phyloP scores from a whole-genome alignment of 1,140 invertebrate species.

The Cotesia chilonis region DNA sequence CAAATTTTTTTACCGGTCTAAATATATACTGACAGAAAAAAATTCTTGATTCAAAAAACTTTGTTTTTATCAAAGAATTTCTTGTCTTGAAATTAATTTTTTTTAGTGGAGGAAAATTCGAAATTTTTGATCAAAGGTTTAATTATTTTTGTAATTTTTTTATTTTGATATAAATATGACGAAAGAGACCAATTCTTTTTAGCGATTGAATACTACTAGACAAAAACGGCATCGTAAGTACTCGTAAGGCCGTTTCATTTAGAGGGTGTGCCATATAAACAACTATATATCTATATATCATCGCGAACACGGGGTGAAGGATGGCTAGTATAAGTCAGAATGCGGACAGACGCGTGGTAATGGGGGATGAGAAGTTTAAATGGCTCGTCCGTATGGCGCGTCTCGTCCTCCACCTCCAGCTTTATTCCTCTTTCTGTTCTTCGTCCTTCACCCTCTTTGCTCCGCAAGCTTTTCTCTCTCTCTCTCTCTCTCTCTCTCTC shows the following conservation, averaged over 20 bases:
- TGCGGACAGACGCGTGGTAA: slow-evolving; percentile 65
- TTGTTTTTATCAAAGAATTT: no score
- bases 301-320: slow-evolving; percentile 57
- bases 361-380: slow-evolving; percentile 66
- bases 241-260: slow-evolving; percentile 8
- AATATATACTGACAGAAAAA: no score
- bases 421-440: slow-evolving; percentile 35
- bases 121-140: no score
- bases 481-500: neutral
- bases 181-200: neutral
- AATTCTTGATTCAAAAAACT: no score
- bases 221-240: neutral
- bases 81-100: no score
- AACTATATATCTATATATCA: slow-evolving; percentile 29
- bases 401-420: slow-evolving; percentile 46
- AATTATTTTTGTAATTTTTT: no score
- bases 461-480: slow-evolving; percentile 20
- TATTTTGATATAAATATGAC: neutral
- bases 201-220: slow-evolving; percentile 13
- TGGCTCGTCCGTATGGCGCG: slow-evolving; percentile 66
- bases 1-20: no score
- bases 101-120: no score
- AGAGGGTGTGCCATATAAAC: slow-evolving; percentile 8
- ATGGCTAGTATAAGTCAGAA: slow-evolving; percentile 66
- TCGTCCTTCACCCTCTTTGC: slow-evolving; percentile 11